Base-by-base conservation (phyloP, 2,888 invertebrate species). In the Myopa tessellatipennis region DNA sequence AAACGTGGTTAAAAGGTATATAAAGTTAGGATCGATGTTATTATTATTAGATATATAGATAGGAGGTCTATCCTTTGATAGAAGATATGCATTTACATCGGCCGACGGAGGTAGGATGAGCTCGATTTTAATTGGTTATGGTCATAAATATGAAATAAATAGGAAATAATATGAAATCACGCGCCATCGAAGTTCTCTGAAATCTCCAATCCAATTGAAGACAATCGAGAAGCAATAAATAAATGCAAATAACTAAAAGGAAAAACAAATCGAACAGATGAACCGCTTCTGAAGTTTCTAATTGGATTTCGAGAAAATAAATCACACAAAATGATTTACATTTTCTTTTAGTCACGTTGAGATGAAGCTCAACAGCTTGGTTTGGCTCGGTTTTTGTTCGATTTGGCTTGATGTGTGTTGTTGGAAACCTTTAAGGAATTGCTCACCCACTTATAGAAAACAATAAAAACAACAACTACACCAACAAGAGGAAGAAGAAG, bases 271-370 rank as follows among this genome's bases (percentile, higher is more conserved):
- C 5, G 10, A 60, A 45, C 6, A 18, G 16, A 40, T 45, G 45
- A 72, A 60, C 61, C 38, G 72, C 72, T 73, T 60, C 72, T 73
- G 40, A 73, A 73, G n/a, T 61, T 73, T 73, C 45, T 73, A 73
- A 73, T 73, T 73, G 61, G 60, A 73, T 73, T 73, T 60, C 60
- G 18, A 26, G 36, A 40, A 60, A 73, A 73, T 73, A 73, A 73
- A 73, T 73, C 72, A 73, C 60, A 40, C 26, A 40, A 34, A 61
- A 73, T 40, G 61, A 73, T 60, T 61, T 73, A 61, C 61, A 73
- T 61, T 50, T 73, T 73, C 45, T 73, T 73, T 38, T 60, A 61
- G 61, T 38, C 61, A 45, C 45, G 45, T 45, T 61, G 60, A 26
- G 50, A 70, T 8, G 7, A 10, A 45, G 45, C 3, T n/a, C n/a